Evolutionary conservation across 2,888 invertebrate genomes (phyloP), one percentile per base, ranked within the genome.

Genomic region (Philonicus albiceps): DNA sequence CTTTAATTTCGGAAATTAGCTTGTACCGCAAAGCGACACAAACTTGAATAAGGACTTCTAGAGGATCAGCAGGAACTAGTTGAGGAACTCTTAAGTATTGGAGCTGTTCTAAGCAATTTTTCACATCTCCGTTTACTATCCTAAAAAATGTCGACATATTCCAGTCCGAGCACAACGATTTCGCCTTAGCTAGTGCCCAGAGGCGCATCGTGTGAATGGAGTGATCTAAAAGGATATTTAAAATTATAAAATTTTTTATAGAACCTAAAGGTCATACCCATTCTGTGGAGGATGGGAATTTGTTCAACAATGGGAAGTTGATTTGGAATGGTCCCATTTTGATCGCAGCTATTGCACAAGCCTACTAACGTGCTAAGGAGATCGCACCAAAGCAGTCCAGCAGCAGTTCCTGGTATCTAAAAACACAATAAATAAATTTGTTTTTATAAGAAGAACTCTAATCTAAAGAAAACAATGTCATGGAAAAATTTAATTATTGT

Each of bases 21-120:
- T 97, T 97, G 76, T 95, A 95, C 89, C 96, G 94, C 95, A 97
- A 95, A 89, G 96, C 95, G 0, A 95, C 95, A 90, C 96, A 96
- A 0, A 97, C 96, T 90, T 96, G 94, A 89, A 96, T 96, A 88
- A 96, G 95, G 13, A 96, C 96, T 86, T 95, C 96, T 81, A 95
- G 91, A 19, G 91, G 92, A 90, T 94, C 94, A 72, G 94, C 94
- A 92, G 92, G 89, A 89, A 87, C 89, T 88, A 92, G 89, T 90
- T 91, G 91, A 80, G 91, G 91, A 16, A 88, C 88, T n/a, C 89
- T 86, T 89, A 92, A 89, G 94, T 95, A 89, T 94, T 94, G 90
- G 93, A 95, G 92, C 88, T 95, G 94, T 75, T 93, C 93, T 90
- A 95, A 92, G 89, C 95, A 95, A 13, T 94, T 93, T 76, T 93